phyloP scores from a whole-genome alignment of 2,113 vertebrate genomes.

The Petaurus breviceps region DNA sequence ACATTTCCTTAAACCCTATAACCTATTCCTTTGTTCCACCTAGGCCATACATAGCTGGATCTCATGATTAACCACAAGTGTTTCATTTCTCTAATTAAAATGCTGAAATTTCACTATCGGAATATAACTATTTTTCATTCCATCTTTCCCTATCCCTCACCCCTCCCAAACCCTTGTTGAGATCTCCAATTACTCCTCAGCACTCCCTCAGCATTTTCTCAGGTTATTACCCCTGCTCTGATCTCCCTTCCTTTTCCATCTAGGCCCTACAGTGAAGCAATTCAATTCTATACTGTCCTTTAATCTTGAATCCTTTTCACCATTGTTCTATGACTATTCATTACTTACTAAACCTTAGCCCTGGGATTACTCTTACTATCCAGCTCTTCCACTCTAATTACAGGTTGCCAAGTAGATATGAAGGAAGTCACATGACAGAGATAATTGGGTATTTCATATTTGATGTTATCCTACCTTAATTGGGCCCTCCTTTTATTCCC shows the following conservation, averaged over 20 bases:
- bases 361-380: too few species aligned
- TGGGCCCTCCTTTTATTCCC: too few species aligned
- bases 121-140: too few species aligned
- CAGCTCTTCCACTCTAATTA: not conserved
- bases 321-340: not conserved
- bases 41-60: too few species aligned
- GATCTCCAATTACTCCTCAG: not conserved
- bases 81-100: too few species aligned
- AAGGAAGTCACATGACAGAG: not conserved
- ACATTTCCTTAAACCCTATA: too few species aligned
- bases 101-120: too few species aligned
- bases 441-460: not conserved
- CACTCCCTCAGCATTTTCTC: not conserved
- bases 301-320: not conserved
- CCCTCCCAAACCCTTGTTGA: not conserved
- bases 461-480: not conserved
- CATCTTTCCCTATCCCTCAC: too few species aligned
- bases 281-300: not conserved
- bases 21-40: too few species aligned
- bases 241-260: not conserved
- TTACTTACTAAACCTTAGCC: not conserved
- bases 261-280: not conserved
- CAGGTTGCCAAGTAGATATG: not conserved
- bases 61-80: too few species aligned
- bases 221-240: not conserved